phyloP scores from a whole-genome alignment of 53 echinoderm and acorn worm species.

The Temnopleurus reevesii region DNA sequence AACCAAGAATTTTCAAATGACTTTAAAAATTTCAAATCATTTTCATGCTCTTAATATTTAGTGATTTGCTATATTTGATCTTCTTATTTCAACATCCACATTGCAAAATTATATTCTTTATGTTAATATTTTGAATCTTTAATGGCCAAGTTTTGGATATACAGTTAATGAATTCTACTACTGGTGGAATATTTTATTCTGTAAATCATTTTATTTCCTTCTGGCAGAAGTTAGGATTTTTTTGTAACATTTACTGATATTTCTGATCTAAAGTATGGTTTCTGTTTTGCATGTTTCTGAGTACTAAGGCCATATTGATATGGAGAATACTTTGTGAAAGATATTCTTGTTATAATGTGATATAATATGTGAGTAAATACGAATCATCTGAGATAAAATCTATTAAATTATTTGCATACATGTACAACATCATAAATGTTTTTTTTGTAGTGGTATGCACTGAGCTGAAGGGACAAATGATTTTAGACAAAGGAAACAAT shows the following conservation, averaged over 20 bases:
- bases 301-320: not conserved
- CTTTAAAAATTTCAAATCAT: not conserved
- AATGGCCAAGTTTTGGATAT: too few species aligned
- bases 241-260: not conserved
- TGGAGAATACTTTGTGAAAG: not conserved
- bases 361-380: slow-evolving; percentile 11
- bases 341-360: slow-evolving; percentile 8
- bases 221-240: not conserved
- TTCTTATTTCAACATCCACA: not conserved
- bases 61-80: not conserved
- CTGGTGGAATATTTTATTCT: too few species aligned
- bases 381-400: not conserved
- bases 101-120: not conserved
- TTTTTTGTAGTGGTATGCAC: too few species aligned
- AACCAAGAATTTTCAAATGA: not conserved
- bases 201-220: too few species aligned
- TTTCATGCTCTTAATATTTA: not conserved
- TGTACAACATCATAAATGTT: not conserved
- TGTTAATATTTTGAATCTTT: too few species aligned
- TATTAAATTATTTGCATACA: slow-evolving; percentile 26
- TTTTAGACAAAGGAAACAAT: too few species aligned
- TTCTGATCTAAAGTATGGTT: not conserved
- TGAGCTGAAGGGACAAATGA: too few species aligned
- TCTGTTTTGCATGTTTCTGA: slow-evolving; percentile 1
- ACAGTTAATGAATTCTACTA: too few species aligned